Evolutionary conservation across 2,797 vertebrate species (phyloP), one percentile per base, ranked within the genome.

Genomic region (Amblyraja radiata): DNA sequence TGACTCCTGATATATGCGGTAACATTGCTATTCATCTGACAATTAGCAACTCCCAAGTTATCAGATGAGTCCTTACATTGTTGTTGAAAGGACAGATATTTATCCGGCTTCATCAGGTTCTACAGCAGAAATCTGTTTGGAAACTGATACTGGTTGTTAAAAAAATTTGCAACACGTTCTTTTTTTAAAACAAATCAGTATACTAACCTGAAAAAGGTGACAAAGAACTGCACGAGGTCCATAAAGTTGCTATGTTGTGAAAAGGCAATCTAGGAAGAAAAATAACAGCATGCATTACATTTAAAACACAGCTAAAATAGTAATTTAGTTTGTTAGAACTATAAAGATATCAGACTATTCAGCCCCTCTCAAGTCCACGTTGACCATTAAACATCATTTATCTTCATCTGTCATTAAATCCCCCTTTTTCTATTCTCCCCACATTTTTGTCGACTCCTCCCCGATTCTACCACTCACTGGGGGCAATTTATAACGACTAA

Each of bases 171-270:
- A 84, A 84, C 13, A 3, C 4, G 1, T n/a, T 61, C 2, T 74
- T 78, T 84, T 71, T 7, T 39, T 46, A 16, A 11, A 23, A 28
- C 86, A 1, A n/a, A 58, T 58, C 13, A 74, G 14, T 13, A 91
- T 46, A 94, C 97, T 96, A 97, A 99, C 99, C 99, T 99, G 98
- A 99, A 99, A 96, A 99, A 99, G 0, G 99, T 99, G 96, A 99
- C 98, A 94, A 99, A 99, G 96, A 99, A 99, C 96, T 99, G 99
- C 94, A 99, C 99, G 96, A 99, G 97, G 95, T 99, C 99, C 99
- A 99, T 99, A 97, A 99, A 99, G 97, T 99, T 99, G 97, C 98
- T 99, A 97, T 99, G 99, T 94, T 99, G 98, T 21, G 98, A 99
- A 97, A 99, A 99, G 93, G 99, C 99, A 94, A 99, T 99, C 99